A percentile compares a stretch with the other conserved stretches of the same genome.
phyloP scores from a whole-genome alignment of 2,797 vertebrate genomes.

The Triplophysa bombifrons region DNA sequence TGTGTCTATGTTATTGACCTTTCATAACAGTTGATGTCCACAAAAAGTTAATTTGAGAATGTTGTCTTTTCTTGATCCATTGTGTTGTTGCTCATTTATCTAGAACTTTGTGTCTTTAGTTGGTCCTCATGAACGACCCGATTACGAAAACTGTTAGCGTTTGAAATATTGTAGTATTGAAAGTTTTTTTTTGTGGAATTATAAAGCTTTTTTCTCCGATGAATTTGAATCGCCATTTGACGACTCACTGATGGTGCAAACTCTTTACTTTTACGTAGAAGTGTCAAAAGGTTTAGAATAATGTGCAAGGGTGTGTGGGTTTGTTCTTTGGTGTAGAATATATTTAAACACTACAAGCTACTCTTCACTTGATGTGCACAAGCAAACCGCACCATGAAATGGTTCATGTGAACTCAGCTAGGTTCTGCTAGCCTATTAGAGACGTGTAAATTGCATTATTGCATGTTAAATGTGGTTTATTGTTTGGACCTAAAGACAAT shows the following conservation, averaged over 20 bases:
- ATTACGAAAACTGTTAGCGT: no score
- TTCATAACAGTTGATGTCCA: no score
- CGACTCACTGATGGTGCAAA: background rate
- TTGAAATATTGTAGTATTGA: no score
- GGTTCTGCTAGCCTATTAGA: background rate
- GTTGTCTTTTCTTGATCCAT: background rate
- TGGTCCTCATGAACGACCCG: no score
- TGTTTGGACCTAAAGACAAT: no score
- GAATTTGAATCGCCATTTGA: background rate
- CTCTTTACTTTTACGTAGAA: background rate
- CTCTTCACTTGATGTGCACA: background rate
- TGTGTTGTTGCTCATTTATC: background rate
- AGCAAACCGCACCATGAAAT: background rate
- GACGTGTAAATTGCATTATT: background rate
- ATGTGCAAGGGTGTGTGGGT: background rate
- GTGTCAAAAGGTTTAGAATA: constrained; percentile 12
- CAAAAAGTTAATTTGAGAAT: no score
- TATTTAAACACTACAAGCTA: constrained; percentile 6
- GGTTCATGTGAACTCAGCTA: background rate
- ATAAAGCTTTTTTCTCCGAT: background rate
- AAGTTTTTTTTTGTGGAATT: no score
- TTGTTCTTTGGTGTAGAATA: constrained; percentile 5
- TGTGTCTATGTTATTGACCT: no score
- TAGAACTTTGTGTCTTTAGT: background rate
- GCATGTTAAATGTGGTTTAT: background rate